Base-by-base conservation (phyloP, 1,140 invertebrate species). In the Agraylea sexmaculata region DNA sequence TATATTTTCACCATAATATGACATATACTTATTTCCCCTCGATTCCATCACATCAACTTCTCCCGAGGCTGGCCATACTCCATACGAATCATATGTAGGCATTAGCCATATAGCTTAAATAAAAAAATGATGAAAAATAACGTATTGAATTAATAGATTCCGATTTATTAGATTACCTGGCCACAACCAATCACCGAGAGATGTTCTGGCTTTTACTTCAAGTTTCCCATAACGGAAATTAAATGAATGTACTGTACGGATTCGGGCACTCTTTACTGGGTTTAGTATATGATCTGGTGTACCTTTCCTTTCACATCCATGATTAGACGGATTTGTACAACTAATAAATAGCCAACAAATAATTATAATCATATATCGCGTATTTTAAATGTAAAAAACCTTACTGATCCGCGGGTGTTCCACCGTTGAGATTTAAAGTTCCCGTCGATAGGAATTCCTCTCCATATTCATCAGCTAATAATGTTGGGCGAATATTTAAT, bases 141-240 rank as follows among this genome's bases (percentile, higher is more conserved):
- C 8, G 16, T n/a, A n/a, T n/a, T n/a, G n/a, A n/a, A n/a, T n/a
- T n/a, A n/a, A n/a, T n/a, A n/a, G n/a, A n/a, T n/a, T n/a, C n/a
- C n/a, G n/a, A n/a, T n/a, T n/a, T n/a, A n/a, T n/a, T n/a, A n/a
- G 17, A 31, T 47, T 55, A 77, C 75, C 74, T 55, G 79, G 78
- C 72, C 77, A 78, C 4, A 82, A 50, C 80, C 79, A 83, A 54
- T 83, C 79, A 29, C 79, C 79, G 16, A 60, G 54, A 1, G 80
- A 79, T 58, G 81, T 61, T 55, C 78, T 80, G 0, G 78, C 78
- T 39, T 68, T 62, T 7, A 80, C 67, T 51, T 80, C 75, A 3
- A 82, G 60, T 36, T 62, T 62, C 1, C 79, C 79, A 49, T 79
- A 82, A 40, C 64, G 69, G 56, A 77, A 79, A 21, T 60, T 67